These are phyloP conservation scores for Beaufortia kweichowensis DNA, from an alignment of 2,113 vertebrate species.

Conservation along the genomic window DNA sequence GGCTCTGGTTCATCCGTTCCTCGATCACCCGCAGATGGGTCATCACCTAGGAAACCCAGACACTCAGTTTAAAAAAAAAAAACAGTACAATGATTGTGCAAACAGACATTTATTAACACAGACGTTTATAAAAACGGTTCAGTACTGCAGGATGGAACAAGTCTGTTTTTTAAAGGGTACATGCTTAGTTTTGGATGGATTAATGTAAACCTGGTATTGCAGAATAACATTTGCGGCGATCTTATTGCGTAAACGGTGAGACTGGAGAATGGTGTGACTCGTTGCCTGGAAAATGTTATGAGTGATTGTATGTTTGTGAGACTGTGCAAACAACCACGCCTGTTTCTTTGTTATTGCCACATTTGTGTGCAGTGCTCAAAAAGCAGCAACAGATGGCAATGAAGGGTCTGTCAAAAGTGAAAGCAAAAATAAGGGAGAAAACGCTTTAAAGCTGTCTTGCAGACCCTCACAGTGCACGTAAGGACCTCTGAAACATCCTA, in stretches of 20 bases:
- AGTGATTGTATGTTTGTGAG: neutral
- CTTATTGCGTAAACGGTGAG: neutral
- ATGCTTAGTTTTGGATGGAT: neutral
- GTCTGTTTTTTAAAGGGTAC: neutral
- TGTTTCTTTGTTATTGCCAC: constrained; percentile 42
- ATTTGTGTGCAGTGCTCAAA: constrained; percentile 57
- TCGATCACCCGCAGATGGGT: constrained; percentile 98
- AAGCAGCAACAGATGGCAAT: constrained; percentile 67
- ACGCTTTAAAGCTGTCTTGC: neutral
- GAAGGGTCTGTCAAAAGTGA: constrained; percentile 47
- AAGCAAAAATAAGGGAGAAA: neutral
- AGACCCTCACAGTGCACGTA: neutral
- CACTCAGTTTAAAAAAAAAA: neutral
- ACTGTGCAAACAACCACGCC: constrained; percentile 29
- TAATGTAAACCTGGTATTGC: neutral
- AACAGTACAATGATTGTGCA: neutral
- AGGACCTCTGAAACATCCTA: constrained; percentile 10
- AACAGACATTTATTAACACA: too few relatives aligned
- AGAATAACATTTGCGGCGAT: neutral
- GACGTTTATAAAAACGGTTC: neutral
- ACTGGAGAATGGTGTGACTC: neutral
- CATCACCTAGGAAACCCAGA: constrained; percentile 82
- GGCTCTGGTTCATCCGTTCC: constrained; percentile 97
- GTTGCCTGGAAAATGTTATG: neutral
- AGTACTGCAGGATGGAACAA: neutral